Evolutionary conservation across 2,113 vertebrate genomes (phyloP), one percentile per base, ranked within the genome.

Genomic region (Anarhynchus alexandrinus): DNA sequence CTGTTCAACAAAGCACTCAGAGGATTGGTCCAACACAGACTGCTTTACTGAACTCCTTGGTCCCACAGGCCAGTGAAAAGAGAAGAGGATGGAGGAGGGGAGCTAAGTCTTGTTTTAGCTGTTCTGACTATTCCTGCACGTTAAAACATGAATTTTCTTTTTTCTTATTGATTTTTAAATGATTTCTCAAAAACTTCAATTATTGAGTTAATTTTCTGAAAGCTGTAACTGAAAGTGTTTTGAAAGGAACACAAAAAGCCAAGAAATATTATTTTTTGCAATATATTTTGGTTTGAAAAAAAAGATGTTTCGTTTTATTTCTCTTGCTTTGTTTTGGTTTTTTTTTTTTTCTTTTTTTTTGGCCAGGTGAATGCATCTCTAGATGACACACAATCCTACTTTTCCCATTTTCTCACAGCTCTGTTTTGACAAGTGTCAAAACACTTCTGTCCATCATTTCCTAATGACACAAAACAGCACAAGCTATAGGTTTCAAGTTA

Each of bases 301-400:
- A 58, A 5, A 0, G 16, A 38, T 1, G 19, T 47, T 71, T 66
- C 62, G 1, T 2, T 64, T 55, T 54, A 19, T 78, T 86, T 79
- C 9, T 14, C 1, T 51, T 70, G 20, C 4, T 30, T 16, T 30
- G 1, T 2, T 8, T 8, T n/a, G n/a, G n/a, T 32, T 4, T 8
- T 6, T 32, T 36, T 9, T 0, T 10, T 29, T 4, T 8, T 8
- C 29, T 34, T 8, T 0, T 8, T 66, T 79, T 64, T 69, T 73
- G 6, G 54, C 27, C 40, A 52, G 29, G 67, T 14, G 3, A 86
- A 59, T 71, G 36, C 36, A 89, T 5, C 11, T 54, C 8, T 62
- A 43, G 20, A n/a, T 25, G 51, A 36, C 1, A 3, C 2, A 57
- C 3, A 73, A 54, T 73, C 42, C 23, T 19, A 66, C 8, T 81